Percentiles rank a stretch among this genome's conserved stretches.
Conservation (phyloP, 2,113 vertebrate genomes). For the Anolis carolinensis region DNA sequence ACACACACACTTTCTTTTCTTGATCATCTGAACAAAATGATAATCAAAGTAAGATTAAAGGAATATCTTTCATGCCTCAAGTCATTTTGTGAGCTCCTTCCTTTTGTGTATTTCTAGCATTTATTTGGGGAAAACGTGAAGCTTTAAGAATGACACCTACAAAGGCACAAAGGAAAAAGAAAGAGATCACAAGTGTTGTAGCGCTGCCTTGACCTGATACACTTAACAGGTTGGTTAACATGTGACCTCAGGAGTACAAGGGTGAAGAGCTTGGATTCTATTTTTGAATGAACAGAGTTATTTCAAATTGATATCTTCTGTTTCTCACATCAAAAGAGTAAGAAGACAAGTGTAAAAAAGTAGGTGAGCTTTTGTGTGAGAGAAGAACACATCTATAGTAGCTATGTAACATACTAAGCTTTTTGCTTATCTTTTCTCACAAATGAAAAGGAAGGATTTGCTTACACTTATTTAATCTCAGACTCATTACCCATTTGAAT, state of each 20-base stretch:
- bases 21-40: neutral
- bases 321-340: constrained; percentile 20
- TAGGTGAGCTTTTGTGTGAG: neutral
- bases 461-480: neutral
- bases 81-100: neutral
- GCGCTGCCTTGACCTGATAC: neutral
- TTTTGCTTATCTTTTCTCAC: neutral
- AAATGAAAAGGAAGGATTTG: neutral
- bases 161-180: neutral
- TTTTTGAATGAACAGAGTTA: constrained; percentile 19
- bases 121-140: too few relatives aligned
- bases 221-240: neutral
- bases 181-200: constrained; percentile 24
- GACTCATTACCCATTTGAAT: neutral
- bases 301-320: neutral
- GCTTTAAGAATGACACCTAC: constrained; percentile 38
- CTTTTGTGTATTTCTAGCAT: neutral
- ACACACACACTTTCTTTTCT: neutral
- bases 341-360: neutral
- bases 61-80: neutral
- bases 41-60: neutral
- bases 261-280: neutral
- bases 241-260: neutral
- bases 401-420: neutral
- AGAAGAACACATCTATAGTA: neutral